These are phyloP conservation scores for Cryptoprocta ferox DNA, from an alignment of 2,797 vertebrate genomes.

Conservation along the genomic window DNA sequence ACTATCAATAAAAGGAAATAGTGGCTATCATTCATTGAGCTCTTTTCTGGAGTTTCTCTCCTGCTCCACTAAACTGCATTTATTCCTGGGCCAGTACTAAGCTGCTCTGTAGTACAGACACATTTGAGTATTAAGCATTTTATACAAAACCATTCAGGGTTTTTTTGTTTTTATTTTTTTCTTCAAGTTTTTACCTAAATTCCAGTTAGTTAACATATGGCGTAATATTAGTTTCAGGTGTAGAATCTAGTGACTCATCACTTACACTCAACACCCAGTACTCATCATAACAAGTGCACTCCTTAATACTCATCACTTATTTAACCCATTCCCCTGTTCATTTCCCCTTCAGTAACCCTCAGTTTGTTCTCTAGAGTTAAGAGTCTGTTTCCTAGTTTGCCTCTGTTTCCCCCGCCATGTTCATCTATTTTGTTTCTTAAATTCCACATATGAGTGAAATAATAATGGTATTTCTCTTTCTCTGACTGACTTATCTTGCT, in stretches of 20 bases:
- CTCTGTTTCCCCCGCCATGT: background rate
- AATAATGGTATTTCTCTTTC: background rate
- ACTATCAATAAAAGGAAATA: background rate
- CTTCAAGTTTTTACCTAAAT: background rate
- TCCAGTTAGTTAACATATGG: background rate
- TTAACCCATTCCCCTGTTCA: background rate
- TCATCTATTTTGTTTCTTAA: background rate
- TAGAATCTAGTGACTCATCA: background rate
- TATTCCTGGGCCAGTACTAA: background rate
- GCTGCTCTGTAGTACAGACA: background rate
- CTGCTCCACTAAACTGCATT: background rate
- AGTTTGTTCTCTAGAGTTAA: background rate
- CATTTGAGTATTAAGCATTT: background rate
- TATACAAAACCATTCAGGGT: background rate
- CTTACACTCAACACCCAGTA: background rate
- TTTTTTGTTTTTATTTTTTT: background rate
- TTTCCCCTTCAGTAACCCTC: background rate
- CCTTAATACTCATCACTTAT: background rate
- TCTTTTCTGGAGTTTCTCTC: background rate
- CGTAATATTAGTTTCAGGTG: background rate
- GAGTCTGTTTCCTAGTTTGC: background rate
- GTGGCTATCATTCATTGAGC: background rate
- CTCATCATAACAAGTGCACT: background rate
- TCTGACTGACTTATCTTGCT: background rate
- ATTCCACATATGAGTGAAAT: background rate